Evolutionary conservation across 2,113 vertebrate genomes (phyloP).

Genomic region (Cygnus atratus): DNA sequence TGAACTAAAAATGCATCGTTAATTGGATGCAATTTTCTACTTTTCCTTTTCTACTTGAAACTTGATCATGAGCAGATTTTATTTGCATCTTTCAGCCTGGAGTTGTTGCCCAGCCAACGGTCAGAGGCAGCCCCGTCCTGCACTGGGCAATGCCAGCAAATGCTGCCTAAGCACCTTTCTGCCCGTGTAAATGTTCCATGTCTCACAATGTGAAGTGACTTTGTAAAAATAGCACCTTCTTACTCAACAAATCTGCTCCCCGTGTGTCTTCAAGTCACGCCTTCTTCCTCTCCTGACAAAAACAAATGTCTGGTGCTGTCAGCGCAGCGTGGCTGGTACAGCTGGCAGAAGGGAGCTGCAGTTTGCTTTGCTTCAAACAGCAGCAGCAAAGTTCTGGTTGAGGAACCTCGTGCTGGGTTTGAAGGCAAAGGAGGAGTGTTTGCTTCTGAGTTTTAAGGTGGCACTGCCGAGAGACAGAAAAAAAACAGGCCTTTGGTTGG

Average conservation of each 20-base stretch:
- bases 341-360: not conserved
- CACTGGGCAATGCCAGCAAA: not conserved
- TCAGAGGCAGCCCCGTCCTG: not conserved
- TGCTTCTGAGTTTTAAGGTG: not conserved
- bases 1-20: not conserved
- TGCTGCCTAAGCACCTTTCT: conserved; percentile 44
- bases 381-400: not conserved
- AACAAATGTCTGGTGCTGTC: not conserved
- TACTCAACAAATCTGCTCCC: conserved; percentile 26
- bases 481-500: conserved; percentile 26
- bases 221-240: conserved; percentile 54
- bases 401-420: not conserved
- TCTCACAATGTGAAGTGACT: not conserved
- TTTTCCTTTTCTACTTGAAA: not conserved
- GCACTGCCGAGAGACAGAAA: not conserved
- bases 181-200: not conserved
- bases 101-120: not conserved
- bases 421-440: not conserved
- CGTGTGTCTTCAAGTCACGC: not conserved
- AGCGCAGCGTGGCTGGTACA: not conserved
- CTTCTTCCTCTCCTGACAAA: not conserved
- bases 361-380: not conserved
- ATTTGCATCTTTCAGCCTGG: not conserved
- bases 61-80: not conserved
- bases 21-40: not conserved